These are phyloP conservation scores for Polietes domitor DNA, from an alignment of 2,888 invertebrate species.

Conservation along the genomic window DNA sequence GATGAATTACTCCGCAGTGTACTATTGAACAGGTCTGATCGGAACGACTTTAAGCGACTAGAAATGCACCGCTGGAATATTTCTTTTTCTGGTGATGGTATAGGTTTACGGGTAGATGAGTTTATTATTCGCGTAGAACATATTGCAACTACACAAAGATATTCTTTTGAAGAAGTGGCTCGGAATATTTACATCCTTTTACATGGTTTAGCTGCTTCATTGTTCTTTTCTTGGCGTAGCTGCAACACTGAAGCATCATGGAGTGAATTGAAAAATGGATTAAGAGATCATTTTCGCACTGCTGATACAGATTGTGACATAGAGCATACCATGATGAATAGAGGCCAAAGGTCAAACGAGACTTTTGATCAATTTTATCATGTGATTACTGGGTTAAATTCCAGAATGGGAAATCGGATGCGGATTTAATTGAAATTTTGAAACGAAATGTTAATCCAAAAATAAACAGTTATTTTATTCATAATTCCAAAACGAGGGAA, in stretches of 20 bases:
- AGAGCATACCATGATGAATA: slow-evolving; percentile 35
- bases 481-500: neutral
- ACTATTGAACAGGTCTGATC: neutral
- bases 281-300: slow-evolving; percentile 27
- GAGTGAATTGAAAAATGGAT: neutral
- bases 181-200: slow-evolving; percentile 13
- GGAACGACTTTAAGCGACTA: neutral
- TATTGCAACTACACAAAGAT: slow-evolving; percentile 2
- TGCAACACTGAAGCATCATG: slow-evolving; percentile 13
- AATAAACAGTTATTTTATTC: slow-evolving; percentile 8
- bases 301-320: slow-evolving; percentile 41
- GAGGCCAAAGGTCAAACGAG: slow-evolving; percentile 8
- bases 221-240: slow-evolving; percentile 20
- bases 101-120: slow-evolving; percentile 1
- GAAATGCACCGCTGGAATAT: slow-evolving; percentile 30
- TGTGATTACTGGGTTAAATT: neutral
- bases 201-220: slow-evolving; percentile 12
- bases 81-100: slow-evolving; percentile 12
- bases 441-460: slow-evolving; percentile 38
- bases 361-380: slow-evolving; percentile 33
- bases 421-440: slow-evolving; percentile 25
- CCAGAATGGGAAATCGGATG: slow-evolving; percentile 34
- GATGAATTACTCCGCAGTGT: neutral
- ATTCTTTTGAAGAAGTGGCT: slow-evolving; percentile 20
- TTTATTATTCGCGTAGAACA: slow-evolving; percentile 22